These are phyloP conservation scores for Tetranychus piercei DNA, from an alignment of 2,888 invertebrate species.

Conservation along the genomic window DNA sequence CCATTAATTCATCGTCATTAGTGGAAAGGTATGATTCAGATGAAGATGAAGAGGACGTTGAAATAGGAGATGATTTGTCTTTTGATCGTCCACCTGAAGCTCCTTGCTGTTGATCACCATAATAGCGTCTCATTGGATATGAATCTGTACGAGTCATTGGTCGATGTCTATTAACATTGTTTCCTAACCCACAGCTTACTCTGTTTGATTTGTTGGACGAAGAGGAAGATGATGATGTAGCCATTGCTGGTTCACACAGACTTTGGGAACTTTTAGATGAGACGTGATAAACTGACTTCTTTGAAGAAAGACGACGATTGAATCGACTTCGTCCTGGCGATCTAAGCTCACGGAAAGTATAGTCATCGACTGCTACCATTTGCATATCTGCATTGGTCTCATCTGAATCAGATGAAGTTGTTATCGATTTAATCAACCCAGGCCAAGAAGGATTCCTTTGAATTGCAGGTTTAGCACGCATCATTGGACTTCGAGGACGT, in stretches of 20 bases:
- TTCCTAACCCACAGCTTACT: neutral
- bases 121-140: conserved; percentile 3
- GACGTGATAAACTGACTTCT: conserved; percentile 1
- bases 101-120: neutral
- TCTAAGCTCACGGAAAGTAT: neutral
- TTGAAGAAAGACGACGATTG: neutral
- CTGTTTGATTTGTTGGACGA: neutral
- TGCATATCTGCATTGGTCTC: neutral
- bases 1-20: conserved; percentile 11
- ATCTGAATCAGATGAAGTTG: conserved; percentile 7
- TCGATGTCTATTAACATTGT: neutral
- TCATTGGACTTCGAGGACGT: neutral
- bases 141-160: conserved; percentile 2
- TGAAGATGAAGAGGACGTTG: conserved; percentile 5
- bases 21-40: conserved; percentile 3
- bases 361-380: neutral
- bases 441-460: conserved; percentile 12
- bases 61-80: neutral
- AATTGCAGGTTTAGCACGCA: neutral
- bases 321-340: neutral
- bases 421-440: neutral
- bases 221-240: neutral
- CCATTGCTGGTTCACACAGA: neutral
- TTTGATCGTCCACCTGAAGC: neutral
- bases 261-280: conserved; percentile 2